phyloP scores from a whole-genome alignment of 1,140 invertebrate genomes.

The Lordiphosa collinella region DNA sequence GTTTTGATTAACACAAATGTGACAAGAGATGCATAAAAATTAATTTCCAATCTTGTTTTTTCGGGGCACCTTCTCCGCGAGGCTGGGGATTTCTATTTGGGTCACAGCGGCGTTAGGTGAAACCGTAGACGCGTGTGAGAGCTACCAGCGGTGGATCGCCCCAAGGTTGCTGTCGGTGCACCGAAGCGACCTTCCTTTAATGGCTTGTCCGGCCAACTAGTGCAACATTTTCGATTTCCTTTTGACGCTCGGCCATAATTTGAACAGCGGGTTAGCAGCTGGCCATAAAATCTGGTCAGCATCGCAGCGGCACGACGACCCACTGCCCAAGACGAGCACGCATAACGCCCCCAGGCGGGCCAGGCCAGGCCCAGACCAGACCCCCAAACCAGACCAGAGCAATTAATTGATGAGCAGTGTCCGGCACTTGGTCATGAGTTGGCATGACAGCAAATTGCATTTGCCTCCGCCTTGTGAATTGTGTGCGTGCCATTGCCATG shows the following conservation, averaged over 20 bases:
- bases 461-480: constrained; percentile 15
- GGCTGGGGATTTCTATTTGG: constrained; percentile 40
- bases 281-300: constrained; percentile 22
- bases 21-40: constrained; percentile 74
- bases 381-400: constrained; percentile 23
- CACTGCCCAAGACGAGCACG: constrained; percentile 35
- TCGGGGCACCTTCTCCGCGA: background rate
- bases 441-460: constrained; percentile 61
- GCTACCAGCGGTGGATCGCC: constrained; percentile 26
- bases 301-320: constrained; percentile 18
- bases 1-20: constrained; percentile 76
- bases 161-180: constrained; percentile 54
- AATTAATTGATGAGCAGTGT: constrained; percentile 73
- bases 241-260: constrained; percentile 51
- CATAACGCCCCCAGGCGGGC: constrained; percentile 44
- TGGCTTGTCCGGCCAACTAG: constrained; percentile 54
- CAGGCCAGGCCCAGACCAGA: constrained; percentile 10
- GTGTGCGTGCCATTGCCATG: constrained; percentile 46
- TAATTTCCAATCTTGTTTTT: constrained; percentile 63
- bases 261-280: constrained; percentile 49
- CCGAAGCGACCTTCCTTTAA: constrained; percentile 69
- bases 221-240: constrained; percentile 69
- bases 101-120: constrained; percentile 55
- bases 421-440: constrained; percentile 56
- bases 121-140: constrained; percentile 66